phyloP scores from a whole-genome alignment of 1,140 invertebrate species.

The Trissolcus basalis region DNA sequence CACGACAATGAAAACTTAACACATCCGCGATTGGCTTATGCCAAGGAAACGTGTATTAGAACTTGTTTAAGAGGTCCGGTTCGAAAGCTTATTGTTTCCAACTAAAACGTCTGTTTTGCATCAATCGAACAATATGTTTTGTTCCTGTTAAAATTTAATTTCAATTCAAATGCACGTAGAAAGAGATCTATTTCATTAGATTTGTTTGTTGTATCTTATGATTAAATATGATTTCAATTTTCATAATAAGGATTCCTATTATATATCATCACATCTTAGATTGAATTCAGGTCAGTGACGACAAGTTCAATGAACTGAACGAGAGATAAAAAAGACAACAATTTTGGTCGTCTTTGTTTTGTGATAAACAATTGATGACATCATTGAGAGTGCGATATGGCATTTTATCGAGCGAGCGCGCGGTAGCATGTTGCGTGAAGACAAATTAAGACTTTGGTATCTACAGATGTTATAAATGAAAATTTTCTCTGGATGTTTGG shows the following conservation, averaged over 20 bases:
- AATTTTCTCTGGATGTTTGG: constrained; percentile 5
- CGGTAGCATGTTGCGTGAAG: constrained; percentile 1
- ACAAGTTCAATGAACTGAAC: no score
- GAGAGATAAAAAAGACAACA: no score
- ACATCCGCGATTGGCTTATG: constrained; percentile 29
- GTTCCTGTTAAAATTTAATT: no score
- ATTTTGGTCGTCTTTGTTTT: not conserved
- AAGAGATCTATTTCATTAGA: no score
- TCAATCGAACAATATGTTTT: no score
- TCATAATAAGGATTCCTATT: no score
- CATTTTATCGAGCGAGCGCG: constrained; percentile 1
- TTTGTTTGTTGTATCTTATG: no score
- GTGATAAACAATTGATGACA: constrained; percentile 1
- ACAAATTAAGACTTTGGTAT: constrained; percentile 20
- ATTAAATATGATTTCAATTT: no score
- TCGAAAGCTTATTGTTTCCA: constrained; percentile 7
- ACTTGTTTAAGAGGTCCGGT: constrained; percentile 23
- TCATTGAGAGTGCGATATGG: not conserved
- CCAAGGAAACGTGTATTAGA: constrained; percentile 27
- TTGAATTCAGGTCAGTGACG: no score
- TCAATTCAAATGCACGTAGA: no score
- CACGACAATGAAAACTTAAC: constrained; percentile 36
- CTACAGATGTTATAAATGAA: constrained; percentile 18
- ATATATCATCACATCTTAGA: no score
- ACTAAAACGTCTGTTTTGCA: not conserved